Evolutionary conservation across 1,140 invertebrate species (phyloP), one percentile per base, ranked within the genome.

Genomic region (Brachionus plicatilis): DNA sequence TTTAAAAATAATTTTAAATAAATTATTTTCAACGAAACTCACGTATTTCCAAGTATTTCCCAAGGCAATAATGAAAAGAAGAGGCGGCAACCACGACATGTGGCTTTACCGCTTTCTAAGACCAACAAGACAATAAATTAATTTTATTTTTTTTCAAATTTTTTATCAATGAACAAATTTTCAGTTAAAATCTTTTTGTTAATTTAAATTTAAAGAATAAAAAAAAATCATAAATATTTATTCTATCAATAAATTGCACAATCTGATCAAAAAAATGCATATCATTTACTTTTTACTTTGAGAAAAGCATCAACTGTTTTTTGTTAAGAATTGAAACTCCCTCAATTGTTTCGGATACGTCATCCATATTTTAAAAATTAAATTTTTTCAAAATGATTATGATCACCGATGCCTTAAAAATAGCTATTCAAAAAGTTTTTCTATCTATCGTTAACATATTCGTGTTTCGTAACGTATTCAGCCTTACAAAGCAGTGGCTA

Each of bases 401-500:
- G 76, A 29, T 80, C 1, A 80, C 29, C 29, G 76, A 80, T 80
- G 76, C 76, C n/a, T 56, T 80, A 41, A 80, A 80, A 65, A 80
- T 80, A 33, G 76, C 76, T 14, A 53, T 53, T 8, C 50, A 80
- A 80, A 80, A 80, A 29, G 76, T 80, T 37, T 50, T 56, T 37
- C 47, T 80, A 7, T 53, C 76, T 14, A 29, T 80, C 6, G n/a
- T 53, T 27, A 80, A 80, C 20, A 56, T 80, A 53, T 33, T 80
- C 17, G 17, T 80, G 29, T 80, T 80, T 53, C 76, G 76, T 17
- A 17, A 80, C 20, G 33, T 65, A 17, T 82, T 43, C 53, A 65
- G n/a, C 17, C 27, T 82, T 47, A 24, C 37, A 29, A 41, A 65
- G 45, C 29, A 24, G 17, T 80, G 43, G 76, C 14, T 80, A 8